Base-by-base conservation (phyloP, 2,888 invertebrate species). In the Amblyteles armatorius region DNA sequence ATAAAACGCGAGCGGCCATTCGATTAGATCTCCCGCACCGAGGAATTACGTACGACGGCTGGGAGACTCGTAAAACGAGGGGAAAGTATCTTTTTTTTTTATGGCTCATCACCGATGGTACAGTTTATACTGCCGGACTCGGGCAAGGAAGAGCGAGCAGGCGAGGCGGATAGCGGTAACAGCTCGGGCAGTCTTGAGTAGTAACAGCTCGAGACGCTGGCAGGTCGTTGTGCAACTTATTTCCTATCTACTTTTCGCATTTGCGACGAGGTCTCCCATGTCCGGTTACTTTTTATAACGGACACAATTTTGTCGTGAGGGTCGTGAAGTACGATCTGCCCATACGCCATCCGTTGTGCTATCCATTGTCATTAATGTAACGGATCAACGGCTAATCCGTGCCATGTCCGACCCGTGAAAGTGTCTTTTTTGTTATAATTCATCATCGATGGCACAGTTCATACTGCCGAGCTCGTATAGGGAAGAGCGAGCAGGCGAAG, bases 381-480 rank as follows among this genome's bases (percentile, higher is more conserved):
- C 36, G 48, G 78, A 82, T 78, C 22, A 78, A 71, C 67, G 22
- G 9, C 22, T 78, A 82, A 82, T 82, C 78, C 55, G 67, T 44
- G 63, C 67, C 29, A 29, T 29, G 29, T 29, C 29, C 5, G 5
- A 29, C 5, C 29, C 29, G 29, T 3, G 36, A 22, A 48, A 22
- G 22, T 67, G 44, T 44, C 52, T 33, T 22, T 52, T 33, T 81
- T 29, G 29, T 29, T 29, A 5, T 29, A 36, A 57, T 60, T 29
- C 74, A 67, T 74, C 57, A 52, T 81, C 60, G 72, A 68, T 81
- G 48, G 68, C 4, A 29, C 29, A 29, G 5, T 5, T 5, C 0
- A 29, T 29, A 29, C 29, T 5, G 29, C 29, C 29, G 29, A 29
- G 5, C 4, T 29, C 29, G 29, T 29, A 29, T 0, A 36, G 13